Evolutionary conservation across 1,140 invertebrate genomes (phyloP), one percentile per base, ranked within the genome.

Genomic region (Aethina tumida): DNA sequence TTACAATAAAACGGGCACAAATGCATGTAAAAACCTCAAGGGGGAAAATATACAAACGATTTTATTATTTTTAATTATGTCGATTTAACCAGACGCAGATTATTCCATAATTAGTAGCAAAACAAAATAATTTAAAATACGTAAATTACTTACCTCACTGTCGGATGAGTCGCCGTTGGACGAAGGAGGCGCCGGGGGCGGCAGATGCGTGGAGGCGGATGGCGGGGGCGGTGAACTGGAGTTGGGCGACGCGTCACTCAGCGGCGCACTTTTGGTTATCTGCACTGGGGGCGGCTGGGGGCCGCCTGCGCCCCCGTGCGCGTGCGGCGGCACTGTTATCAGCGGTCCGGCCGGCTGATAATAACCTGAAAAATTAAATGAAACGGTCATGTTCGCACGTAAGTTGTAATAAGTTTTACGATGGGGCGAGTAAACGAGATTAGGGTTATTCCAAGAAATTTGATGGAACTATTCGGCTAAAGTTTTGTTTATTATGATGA

Each of bases 261-360:
- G 46, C 8, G 62, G 58, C 12, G 53, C 55, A 12, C 50, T 45
- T 43, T 57, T 63, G 19, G 50, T 49, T 2, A 51, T 35, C 2
- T 43, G 29, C 20, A 52, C 45, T 15, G 42, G 56, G 46, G 66
- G 64, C 25, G 65, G 62, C 47, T 68, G 65, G 9, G 24, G 24
- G 17, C 10, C 27, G 26, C 63, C 64, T 49, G 69, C 64, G 35
- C 75, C 68, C 14, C 62, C 66, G 28, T 69, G 62, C 17, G 63
- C 66, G 15, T 67, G 60, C 29, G 67, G 66, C 29, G 67, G 66
- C 53, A 78, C 73, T 45, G 75, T 77, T 63, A 88, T 87, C 64
- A 86, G 70, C 52, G 84, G 84, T 47, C 84, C 84, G 55, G 84
- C 84, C 54, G 84, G 84, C 67, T 88, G 84, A 72, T 86, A 87